Conservation (phyloP, 2,113 vertebrate species). For the Perca schrenkii region DNA sequence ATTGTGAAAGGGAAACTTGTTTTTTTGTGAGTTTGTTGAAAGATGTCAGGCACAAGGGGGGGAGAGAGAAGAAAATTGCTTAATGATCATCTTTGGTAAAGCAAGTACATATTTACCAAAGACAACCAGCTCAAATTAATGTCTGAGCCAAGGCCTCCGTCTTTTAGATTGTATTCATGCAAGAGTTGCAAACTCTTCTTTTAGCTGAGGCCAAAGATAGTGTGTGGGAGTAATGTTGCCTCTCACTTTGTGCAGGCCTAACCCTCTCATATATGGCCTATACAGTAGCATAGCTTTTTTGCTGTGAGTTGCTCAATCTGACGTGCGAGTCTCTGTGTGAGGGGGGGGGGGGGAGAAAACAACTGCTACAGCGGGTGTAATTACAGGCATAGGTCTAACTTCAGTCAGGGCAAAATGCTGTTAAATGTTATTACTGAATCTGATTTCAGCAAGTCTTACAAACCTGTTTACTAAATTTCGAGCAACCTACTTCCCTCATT, state of each 20-base stretch:
- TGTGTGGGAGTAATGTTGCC: constrained; percentile 42
- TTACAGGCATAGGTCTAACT: constrained; percentile 30
- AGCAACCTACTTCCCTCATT: not conserved
- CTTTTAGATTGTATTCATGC: constrained; percentile 2
- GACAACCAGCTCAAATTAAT: not conserved
- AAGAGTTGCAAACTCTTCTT: constrained; percentile 13
- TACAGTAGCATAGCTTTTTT: constrained; percentile 47
- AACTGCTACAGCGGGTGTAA: constrained; percentile 18
- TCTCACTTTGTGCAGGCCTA: constrained; percentile 1
- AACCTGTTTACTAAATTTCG: not conserved
- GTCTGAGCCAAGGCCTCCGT: not conserved
- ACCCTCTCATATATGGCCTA: constrained; percentile 10
- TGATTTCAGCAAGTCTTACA: not conserved
- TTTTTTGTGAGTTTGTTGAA: not conserved
- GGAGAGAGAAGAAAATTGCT: not conserved
- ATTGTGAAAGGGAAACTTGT: not conserved
- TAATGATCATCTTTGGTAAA: not conserved
- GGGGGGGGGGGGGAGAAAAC: constrained; percentile 9
- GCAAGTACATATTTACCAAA: not conserved
- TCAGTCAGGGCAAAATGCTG: not conserved
- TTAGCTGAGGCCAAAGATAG: constrained; percentile 18
- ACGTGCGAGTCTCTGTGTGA: constrained; percentile 24
- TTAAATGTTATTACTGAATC: constrained; percentile 1
- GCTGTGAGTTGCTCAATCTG: constrained; percentile 33
- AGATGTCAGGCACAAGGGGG: not conserved